Evolutionary conservation across 1,140 invertebrate species (phyloP).

Genomic region (Cryptotermes secundus): DNA sequence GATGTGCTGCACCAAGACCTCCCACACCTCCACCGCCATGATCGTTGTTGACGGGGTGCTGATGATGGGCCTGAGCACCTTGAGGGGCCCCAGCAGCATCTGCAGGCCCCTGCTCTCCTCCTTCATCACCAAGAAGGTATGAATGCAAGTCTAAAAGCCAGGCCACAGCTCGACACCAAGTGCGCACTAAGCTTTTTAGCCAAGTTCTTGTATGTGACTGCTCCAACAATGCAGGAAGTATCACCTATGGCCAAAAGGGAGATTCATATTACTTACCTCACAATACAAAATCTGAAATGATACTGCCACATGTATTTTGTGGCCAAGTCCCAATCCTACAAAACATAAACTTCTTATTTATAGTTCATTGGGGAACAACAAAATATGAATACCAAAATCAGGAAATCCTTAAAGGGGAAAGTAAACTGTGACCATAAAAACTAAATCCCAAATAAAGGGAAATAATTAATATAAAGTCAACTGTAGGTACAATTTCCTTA

Average conservation of each 20-base stretch:
- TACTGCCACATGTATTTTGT: too few relatives aligned
- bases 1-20: slow-evolving; percentile 78
- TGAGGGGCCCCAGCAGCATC: slow-evolving; percentile 42
- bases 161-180: slow-evolving; percentile 87
- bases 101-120: slow-evolving; percentile 34
- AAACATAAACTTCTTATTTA: too few relatives aligned
- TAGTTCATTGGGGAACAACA: too few relatives aligned
- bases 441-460: not conserved
- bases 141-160: slow-evolving; percentile 85
- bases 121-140: slow-evolving; percentile 76
- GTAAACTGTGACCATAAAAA: too few relatives aligned
- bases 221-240: slow-evolving; percentile 92
- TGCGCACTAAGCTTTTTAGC: slow-evolving; percentile 82
- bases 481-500: too few relatives aligned
- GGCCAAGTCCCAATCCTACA: too few relatives aligned
- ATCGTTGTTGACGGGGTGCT: not conserved
- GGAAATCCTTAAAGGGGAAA: too few relatives aligned
- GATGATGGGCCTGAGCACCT: slow-evolving; percentile 41
- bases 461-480: too few relatives aligned
- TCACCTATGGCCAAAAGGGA: slow-evolving; percentile 60
- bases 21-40: slow-evolving; percentile 42
- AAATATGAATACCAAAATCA: too few relatives aligned
- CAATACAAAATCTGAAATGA: too few relatives aligned
- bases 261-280: too few relatives aligned
- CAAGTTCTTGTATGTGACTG: slow-evolving; percentile 93